A percentile compares a stretch with the other conserved stretches of the same genome.
Evolutionary conservation across 1,140 invertebrate genomes (phyloP).

Genomic region (Sipha flava): DNA sequence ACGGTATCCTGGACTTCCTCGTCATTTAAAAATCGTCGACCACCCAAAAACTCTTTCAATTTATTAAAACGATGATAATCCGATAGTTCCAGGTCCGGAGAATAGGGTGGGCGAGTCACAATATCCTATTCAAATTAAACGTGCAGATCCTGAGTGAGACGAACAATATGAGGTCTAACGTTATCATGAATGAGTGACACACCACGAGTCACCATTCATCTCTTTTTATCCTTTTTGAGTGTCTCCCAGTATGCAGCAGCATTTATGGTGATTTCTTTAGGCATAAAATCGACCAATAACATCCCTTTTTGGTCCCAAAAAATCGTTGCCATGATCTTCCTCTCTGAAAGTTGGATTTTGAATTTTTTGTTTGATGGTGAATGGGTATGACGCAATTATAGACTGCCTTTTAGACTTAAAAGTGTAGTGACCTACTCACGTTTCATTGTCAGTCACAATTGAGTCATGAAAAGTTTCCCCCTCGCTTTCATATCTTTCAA

Average conservation of each 20-base stretch:
- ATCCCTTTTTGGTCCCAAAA: constrained; percentile 25
- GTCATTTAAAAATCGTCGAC: constrained; percentile 29
- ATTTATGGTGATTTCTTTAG: constrained; percentile 1
- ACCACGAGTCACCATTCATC: constrained; percentile 34
- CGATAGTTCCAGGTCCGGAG: constrained; percentile 42
- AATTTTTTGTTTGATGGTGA: constrained; percentile 31
- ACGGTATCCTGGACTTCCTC: no score
- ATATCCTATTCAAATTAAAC: constrained; percentile 35
- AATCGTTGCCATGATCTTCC: constrained; percentile 5
- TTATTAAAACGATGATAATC: constrained; percentile 40
- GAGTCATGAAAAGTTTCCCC: background rate
- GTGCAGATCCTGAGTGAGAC: constrained; percentile 34
- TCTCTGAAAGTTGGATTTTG: constrained; percentile 10
- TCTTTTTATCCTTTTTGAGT: constrained; percentile 35
- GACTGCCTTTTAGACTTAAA: constrained; percentile 38
- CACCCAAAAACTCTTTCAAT: constrained; percentile 34
- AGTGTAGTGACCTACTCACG: constrained; percentile 37
- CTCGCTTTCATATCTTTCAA: no score
- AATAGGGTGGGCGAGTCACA: no score
- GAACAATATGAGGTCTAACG: constrained; percentile 39
- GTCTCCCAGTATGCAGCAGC: constrained; percentile 32
- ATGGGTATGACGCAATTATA: constrained; percentile 32
- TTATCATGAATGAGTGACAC: constrained; percentile 42
- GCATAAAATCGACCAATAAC: constrained; percentile 18
- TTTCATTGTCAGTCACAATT: constrained; percentile 39